Percentiles rank a stretch among this genome's conserved stretches.
These are phyloP conservation scores for Tamandua tetradactyla DNA, from an alignment of 2,797 vertebrate species.

Conservation along the genomic window DNA sequence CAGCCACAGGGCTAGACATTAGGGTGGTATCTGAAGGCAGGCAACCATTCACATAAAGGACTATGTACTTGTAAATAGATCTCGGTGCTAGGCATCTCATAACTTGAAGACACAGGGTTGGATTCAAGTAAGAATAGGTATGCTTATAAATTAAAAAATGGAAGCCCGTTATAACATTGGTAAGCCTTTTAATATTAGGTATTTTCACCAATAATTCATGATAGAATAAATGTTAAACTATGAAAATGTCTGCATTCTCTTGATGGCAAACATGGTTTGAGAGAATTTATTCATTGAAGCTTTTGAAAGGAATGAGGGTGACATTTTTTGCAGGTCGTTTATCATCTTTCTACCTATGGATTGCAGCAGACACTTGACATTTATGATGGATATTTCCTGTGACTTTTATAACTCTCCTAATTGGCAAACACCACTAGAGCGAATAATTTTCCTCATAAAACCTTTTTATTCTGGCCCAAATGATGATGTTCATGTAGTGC, in stretches of 20 bases:
- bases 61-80: background rate
- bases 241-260: background rate
- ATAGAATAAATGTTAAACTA: conserved; percentile 47
- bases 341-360: conserved; percentile 11
- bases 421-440: conserved; percentile 31
- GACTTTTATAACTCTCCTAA: conserved; percentile 47
- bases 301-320: conserved; percentile 35
- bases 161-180: conserved; percentile 49
- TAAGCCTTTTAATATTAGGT: conserved; percentile 17
- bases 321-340: conserved; percentile 27
- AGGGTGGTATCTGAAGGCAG: background rate
- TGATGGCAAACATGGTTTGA: background rate
- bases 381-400: conserved; percentile 49
- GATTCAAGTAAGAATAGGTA: background rate
- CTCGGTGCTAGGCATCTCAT: conserved; percentile 18
- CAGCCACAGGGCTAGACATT: background rate
- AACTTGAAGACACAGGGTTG: background rate
- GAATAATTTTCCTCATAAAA: conserved; percentile 50
- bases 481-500: background rate
- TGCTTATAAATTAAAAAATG: conserved; percentile 62
- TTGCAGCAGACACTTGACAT: conserved; percentile 40
- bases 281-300: background rate
- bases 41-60: background rate
- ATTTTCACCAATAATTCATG: conserved; percentile 39
- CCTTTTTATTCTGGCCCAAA: conserved; percentile 46